These are phyloP conservation scores for Chrysogorgia sp. DNA, from an alignment of 92 coral and sea anemone species.

Conservation along the genomic window DNA sequence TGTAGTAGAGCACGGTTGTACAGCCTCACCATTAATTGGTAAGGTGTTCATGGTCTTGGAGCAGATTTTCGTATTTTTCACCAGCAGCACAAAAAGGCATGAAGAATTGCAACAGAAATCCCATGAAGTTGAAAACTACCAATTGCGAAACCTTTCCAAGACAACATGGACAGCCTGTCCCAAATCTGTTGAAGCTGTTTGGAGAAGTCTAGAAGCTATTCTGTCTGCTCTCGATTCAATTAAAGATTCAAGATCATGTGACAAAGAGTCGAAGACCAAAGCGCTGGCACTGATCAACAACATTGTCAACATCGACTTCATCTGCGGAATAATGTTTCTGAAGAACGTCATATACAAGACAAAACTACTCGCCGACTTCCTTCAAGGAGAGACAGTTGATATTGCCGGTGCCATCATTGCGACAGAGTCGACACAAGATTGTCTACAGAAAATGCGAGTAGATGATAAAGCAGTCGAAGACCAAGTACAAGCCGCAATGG, in stretches of 20 bases:
- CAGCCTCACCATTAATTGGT: no score
- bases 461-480: conserved; percentile 34
- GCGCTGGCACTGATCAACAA: no score
- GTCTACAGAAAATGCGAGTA: conserved; percentile 31
- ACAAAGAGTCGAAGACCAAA: conserved; percentile 30
- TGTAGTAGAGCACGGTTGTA: no score
- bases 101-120: conserved; percentile 14
- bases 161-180: conserved; percentile 39
- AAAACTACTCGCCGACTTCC: conserved; percentile 20
- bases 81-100: no score
- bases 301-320: no score
- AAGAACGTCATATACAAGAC: no score
- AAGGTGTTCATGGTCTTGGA: no score
- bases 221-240: conserved; percentile 24
- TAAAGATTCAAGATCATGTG: background rate
- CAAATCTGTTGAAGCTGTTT: no score
- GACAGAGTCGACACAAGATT: conserved; percentile 25
- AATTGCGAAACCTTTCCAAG: conserved; percentile 37
- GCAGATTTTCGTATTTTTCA: no score
- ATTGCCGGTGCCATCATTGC: conserved; percentile 36
- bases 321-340: no score
- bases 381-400: conserved; percentile 37
- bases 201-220: no score
- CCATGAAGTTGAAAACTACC: conserved; percentile 14
- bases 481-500: conserved; percentile 31